These are phyloP conservation scores for Syngnathus typhle DNA, from an alignment of 2,113 vertebrate species.

Conservation along the genomic window DNA sequence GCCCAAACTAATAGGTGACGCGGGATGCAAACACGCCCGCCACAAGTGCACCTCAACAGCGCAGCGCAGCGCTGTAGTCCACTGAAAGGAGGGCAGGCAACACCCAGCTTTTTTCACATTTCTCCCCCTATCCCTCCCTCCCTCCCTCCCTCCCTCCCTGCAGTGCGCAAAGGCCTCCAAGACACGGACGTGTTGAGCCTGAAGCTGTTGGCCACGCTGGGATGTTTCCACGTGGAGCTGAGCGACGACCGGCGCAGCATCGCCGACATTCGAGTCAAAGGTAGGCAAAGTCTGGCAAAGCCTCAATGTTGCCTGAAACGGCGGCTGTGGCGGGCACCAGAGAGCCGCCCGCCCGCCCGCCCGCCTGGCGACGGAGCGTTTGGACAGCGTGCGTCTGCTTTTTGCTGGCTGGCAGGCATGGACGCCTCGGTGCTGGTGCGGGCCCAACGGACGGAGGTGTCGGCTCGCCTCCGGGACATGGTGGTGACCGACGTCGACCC, in stretches of 20 bases:
- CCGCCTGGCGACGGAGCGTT: too few species aligned
- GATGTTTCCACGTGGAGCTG: slow-evolving; percentile 81
- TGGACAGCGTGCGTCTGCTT: too few species aligned
- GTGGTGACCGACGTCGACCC: slow-evolving; percentile 84
- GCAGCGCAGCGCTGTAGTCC: too few species aligned
- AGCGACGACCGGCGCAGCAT: slow-evolving; percentile 82
- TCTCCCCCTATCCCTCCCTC: too few species aligned
- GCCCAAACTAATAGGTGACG: neutral
- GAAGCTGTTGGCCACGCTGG: slow-evolving; percentile 83
- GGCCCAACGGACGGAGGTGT: slow-evolving; percentile 76
- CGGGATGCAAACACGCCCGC: too few species aligned
- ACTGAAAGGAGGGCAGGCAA: too few species aligned
- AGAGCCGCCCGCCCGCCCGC: too few species aligned
- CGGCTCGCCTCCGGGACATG: slow-evolving; percentile 83
- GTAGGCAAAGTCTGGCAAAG: slow-evolving; percentile 32
- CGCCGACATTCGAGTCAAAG: slow-evolving; percentile 90
- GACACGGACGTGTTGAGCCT: slow-evolving; percentile 77
- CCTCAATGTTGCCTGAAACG: too few species aligned
- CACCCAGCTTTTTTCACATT: too few species aligned
- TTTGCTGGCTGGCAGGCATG: slow-evolving; percentile 70
- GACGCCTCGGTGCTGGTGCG: slow-evolving; percentile 81
- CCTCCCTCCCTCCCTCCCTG: neutral
- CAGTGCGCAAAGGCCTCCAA: slow-evolving; percentile 66
- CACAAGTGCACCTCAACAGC: too few species aligned
- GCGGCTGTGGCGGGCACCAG: too few species aligned